phyloP scores from a whole-genome alignment of 2,888 invertebrate genomes.

The Oscheius sp. region DNA sequence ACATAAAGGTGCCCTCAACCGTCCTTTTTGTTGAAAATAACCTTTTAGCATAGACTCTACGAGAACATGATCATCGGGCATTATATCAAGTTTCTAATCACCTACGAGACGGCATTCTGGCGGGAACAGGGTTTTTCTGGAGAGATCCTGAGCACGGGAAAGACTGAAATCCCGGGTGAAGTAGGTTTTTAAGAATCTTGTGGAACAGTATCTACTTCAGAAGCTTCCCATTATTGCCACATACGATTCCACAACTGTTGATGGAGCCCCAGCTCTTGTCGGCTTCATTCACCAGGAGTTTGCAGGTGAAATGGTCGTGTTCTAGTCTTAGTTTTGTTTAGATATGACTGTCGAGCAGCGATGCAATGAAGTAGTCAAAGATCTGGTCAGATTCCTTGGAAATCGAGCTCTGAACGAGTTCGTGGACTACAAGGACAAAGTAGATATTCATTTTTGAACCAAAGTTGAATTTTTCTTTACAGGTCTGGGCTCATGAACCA shows the following conservation, averaged over 20 bases:
- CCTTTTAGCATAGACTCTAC: conserved; percentile 32
- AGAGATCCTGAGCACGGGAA: conserved; percentile 66
- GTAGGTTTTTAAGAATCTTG: conserved; percentile 28
- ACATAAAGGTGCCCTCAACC: conserved; percentile 29
- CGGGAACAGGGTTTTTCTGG: conserved; percentile 74
- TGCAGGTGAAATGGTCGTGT: conserved; percentile 29
- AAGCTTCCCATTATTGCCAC: conserved; percentile 42
- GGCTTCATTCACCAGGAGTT: conserved; percentile 71
- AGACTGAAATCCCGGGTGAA: conserved; percentile 47
- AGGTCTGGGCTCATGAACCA: conserved; percentile 74
- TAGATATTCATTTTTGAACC: no score
- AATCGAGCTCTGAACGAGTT: conserved; percentile 52
- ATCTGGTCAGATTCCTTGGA: conserved; percentile 55
- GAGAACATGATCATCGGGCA: conserved; percentile 43
- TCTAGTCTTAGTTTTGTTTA: background rate
- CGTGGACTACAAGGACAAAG: conserved; percentile 72
- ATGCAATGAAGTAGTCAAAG: conserved; percentile 73
- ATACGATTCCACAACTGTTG: conserved; percentile 43
- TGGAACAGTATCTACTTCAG: background rate
- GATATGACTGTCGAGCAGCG: conserved; percentile 67
- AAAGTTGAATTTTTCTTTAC: background rate
- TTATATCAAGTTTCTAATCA: conserved; percentile 74
- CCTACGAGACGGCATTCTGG: conserved; percentile 75
- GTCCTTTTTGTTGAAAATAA: background rate
- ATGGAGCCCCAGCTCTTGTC: conserved; percentile 74